A percentile compares a stretch with the other conserved stretches of the same genome.
phyloP scores from a whole-genome alignment of 2,888 invertebrate genomes.

The Drosophila recens region DNA sequence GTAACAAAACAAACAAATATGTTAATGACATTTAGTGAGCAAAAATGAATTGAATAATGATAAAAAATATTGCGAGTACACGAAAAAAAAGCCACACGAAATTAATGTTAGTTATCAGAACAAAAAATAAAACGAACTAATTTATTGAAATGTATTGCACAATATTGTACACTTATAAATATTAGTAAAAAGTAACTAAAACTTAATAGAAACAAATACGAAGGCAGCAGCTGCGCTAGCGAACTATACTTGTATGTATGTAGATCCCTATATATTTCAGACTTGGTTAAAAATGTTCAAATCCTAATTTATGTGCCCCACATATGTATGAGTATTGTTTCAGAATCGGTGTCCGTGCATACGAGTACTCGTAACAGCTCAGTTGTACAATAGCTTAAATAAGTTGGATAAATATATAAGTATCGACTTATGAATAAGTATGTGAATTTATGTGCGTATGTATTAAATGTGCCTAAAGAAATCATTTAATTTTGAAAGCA shows the following conservation, averaged over 20 bases:
- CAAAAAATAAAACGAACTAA: conserved; percentile 61
- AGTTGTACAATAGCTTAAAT: conserved; percentile 47
- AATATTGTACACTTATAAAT: conserved; percentile 78
- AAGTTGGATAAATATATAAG: conserved; percentile 37
- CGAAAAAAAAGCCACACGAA: conserved; percentile 44
- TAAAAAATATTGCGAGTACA: conserved; percentile 40
- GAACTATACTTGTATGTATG: conserved; percentile 27
- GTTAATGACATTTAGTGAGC: conserved; percentile 69
- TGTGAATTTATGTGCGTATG: conserved; percentile 67
- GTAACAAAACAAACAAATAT: conserved; percentile 47
- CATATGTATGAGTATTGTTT: conserved; percentile 20
- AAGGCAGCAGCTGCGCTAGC: conserved; percentile 45
- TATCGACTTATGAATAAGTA: conserved; percentile 37
- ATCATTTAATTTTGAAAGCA: conserved; percentile 53
- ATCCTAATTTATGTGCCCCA: background rate
- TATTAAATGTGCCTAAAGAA: conserved; percentile 83
- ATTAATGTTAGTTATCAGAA: conserved; percentile 64
- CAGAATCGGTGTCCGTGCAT: conserved; percentile 12
- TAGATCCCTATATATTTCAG: conserved; percentile 24
- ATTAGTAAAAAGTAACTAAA: conserved; percentile 65
- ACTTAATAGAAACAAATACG: conserved; percentile 53
- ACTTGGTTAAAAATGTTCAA: background rate
- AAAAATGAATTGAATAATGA: conserved; percentile 70
- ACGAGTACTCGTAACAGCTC: conserved; percentile 34
- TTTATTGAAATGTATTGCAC: conserved; percentile 82